These are phyloP conservation scores for Anolis apletophallus DNA, from an alignment of 2,797 vertebrate genomes.

Conservation along the genomic window DNA sequence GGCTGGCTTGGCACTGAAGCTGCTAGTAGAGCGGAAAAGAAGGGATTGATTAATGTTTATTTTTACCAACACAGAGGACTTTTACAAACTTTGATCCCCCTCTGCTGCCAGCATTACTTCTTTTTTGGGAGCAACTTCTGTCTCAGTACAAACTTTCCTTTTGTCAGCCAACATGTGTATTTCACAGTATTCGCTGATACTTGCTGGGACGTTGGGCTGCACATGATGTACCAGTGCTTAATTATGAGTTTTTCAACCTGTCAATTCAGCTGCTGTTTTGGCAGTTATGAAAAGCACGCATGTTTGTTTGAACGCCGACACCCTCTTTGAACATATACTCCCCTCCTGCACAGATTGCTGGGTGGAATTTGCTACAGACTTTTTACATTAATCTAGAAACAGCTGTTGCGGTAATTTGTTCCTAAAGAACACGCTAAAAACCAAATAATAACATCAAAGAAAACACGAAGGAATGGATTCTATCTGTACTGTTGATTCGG, in stretches of 20 bases:
- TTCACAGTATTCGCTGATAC: conserved; percentile 52
- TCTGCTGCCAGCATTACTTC: conserved; percentile 9
- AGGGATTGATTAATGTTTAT: background rate
- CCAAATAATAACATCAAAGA: conserved; percentile 16
- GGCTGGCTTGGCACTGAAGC: too few relatives aligned
- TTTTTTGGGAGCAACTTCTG: conserved; percentile 37
- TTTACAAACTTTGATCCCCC: conserved; percentile 24
- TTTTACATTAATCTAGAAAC: conserved; percentile 68
- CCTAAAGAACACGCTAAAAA: conserved; percentile 61
- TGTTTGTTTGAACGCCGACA: conserved; percentile 47
- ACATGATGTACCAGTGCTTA: conserved; percentile 64
- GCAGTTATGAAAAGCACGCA: conserved; percentile 69
- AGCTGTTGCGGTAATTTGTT: conserved; percentile 64
- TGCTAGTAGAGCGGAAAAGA: too few relatives aligned
- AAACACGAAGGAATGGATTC: conserved; percentile 38
- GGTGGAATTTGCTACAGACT: conserved; percentile 55
- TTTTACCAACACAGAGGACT: conserved; percentile 28
- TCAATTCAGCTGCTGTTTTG: conserved; percentile 72
- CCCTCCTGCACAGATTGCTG: conserved; percentile 57
- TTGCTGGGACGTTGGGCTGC: conserved; percentile 52
- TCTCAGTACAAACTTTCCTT: conserved; percentile 35
- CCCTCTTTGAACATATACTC: conserved; percentile 58
- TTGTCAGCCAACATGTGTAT: conserved; percentile 39
- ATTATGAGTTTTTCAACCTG: conserved; percentile 68
- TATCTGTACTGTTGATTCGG: conserved; percentile 32